Evolutionary conservation across 2,113 vertebrate genomes (phyloP), one percentile per base, ranked within the genome.

Genomic region (Nesospiza acunhae): DNA sequence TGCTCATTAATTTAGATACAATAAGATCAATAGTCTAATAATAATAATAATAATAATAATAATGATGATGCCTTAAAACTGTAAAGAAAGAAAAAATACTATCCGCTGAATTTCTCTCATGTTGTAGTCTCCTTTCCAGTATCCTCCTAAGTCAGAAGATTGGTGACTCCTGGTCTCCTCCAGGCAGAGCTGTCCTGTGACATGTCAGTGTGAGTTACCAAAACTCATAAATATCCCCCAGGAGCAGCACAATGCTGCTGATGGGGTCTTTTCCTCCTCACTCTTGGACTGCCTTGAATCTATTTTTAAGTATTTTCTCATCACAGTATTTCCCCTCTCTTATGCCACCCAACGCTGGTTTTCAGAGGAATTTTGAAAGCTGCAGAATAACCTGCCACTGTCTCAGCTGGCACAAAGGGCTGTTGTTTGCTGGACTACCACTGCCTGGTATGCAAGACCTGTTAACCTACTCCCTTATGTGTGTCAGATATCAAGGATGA

Each of bases 291-390:
- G 6, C 35, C 22, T 67, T 59, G 3, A 11, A 68, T 46, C 13
- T 53, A 5, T 44, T 84, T 72, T 53, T 15, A 53, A 59, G 31
- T 41, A n/a, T 53, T 89, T 93, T 68, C 26, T 92, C 5, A 15
- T 37, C 28, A 53, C 21, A 10, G 37, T 20, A 7, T 5, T 33
- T 69, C 33, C 20, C 5, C 31, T 46, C 22, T 28, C 3, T 80
- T 33, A 33, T 74, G 14, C 1, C 7, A 19, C 18, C 6, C 2
- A 1, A 1, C 20, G 9, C 13, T 50, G 21, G 3, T 66, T 85
- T 70, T 82, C 69, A 82, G 56, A 35, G 1, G 2, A 53, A 63
- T 33, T 64, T 73, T 46, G 33, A 55, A 84, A 87, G 39, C 9
- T 22, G 15, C 30, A 77, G 49, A 46, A 55, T 21, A 60, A 50